Evolutionary conservation across 2,113 vertebrate species (phyloP), one percentile per base, ranked within the genome.

Genomic region (Psittacara wagleri): DNA sequence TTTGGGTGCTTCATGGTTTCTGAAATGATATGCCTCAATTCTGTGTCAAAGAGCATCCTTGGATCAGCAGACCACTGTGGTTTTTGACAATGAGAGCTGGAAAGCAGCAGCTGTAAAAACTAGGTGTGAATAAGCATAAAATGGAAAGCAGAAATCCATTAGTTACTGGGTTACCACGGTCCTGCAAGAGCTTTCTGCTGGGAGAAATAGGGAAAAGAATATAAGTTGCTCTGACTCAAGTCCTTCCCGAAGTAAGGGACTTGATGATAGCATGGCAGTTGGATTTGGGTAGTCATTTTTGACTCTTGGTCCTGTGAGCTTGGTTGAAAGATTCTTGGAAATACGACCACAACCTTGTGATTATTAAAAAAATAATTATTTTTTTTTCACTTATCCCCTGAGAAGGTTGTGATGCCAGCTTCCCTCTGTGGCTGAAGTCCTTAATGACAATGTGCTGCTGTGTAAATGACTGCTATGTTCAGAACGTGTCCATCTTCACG

Each of bases 391-490:
- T 78, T 92, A 19, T 77, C 39, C 83, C 55, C 18, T 8, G 57
- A 98, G 98, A 93, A 89, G 96, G 94, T 33, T 90, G 97, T 4
- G 94, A 98, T 24, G 55, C 92, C 82, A 94, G 94, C 70, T 98
- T 99, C 43, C 99, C 99, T 1, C 39, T 97, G 23, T 99, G 99
- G 99, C 97, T 99, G 88, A 98, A 98, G 93, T 98, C 99, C 43
- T 95, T 99, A 86, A 99, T 99, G 99, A 99, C 98, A 2, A 92
- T 99, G 33, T 99, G 99, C 97, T 99, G 99, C 97, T 98, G 99
- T 24, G 98, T 98, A 41, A 98, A 94, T 5, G 99, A 99, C 97
- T 98, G 98, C 97, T 97, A 97, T 73, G 97, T 99, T 51, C 98
- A 99, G 96, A 99, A 99, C 24, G 98, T 98, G 33, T 99, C 99